phyloP scores from a whole-genome alignment of 2,113 vertebrate genomes.

The Micronisus gabar region DNA sequence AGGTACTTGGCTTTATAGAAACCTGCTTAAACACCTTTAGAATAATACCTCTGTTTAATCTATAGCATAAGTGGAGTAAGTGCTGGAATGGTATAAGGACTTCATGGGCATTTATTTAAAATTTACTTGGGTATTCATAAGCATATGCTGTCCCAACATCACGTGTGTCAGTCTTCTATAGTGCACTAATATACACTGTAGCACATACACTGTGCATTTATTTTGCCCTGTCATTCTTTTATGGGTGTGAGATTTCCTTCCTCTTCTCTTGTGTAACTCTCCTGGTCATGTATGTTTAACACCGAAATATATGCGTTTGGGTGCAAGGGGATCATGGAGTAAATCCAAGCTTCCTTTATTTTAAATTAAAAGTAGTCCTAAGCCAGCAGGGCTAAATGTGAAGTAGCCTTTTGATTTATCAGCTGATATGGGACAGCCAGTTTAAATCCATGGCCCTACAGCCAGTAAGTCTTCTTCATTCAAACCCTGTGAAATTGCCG shows the following conservation, averaged over 20 bases:
- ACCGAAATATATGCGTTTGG: background rate
- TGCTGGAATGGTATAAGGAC: background rate
- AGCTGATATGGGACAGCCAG: background rate
- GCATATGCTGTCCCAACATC: background rate
- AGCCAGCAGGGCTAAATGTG: background rate
- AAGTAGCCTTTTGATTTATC: background rate
- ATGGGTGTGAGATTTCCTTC: slow-evolving; percentile 34
- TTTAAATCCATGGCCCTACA: background rate
- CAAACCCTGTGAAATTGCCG: background rate
- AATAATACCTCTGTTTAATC: background rate
- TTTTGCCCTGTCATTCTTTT: slow-evolving; percentile 45
- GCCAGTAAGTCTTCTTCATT: background rate
- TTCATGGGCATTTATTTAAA: background rate
- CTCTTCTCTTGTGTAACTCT: slow-evolving; percentile 15
- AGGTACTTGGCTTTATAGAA: background rate
- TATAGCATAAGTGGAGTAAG: background rate
- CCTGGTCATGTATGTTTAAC: background rate
- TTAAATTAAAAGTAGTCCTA: background rate
- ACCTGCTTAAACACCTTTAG: background rate
- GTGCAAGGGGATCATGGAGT: background rate
- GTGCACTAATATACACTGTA: background rate
- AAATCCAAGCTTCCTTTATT: background rate
- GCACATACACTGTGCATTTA: background rate
- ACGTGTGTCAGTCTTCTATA: background rate
- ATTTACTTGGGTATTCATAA: background rate